Evolutionary conservation across 2,888 invertebrate species (phyloP).

Genomic region (Drosophila sordidula): DNA sequence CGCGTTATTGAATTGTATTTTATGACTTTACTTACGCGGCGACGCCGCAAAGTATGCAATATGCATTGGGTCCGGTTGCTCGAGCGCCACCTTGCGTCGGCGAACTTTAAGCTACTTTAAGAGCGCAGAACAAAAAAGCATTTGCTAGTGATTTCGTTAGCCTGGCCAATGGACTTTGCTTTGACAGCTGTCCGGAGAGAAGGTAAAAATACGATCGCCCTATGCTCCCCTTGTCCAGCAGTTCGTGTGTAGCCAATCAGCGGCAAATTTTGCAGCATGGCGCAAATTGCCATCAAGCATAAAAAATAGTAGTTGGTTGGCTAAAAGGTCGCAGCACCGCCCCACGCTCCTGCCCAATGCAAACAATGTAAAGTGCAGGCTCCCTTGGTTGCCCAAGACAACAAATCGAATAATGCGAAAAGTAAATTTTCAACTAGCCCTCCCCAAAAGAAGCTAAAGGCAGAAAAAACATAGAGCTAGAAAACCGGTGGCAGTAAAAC

Average conservation of each 20-base stretch:
- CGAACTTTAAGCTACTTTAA: slow-evolving; percentile 66
- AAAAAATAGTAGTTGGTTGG: slow-evolving; percentile 70
- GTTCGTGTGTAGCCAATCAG: slow-evolving; percentile 72
- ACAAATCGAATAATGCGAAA: slow-evolving; percentile 80
- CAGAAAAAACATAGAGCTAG: slow-evolving; percentile 2
- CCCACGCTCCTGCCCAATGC: slow-evolving; percentile 42
- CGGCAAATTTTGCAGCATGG: slow-evolving; percentile 78
- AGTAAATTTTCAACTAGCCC: slow-evolving; percentile 76
- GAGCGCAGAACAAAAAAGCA: slow-evolving; percentile 20
- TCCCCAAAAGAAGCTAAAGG: slow-evolving; percentile 20
- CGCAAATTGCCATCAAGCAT: slow-evolving; percentile 79
- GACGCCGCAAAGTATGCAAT: slow-evolving; percentile 63
- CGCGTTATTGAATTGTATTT: slow-evolving; percentile 80
- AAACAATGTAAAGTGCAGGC: slow-evolving; percentile 72
- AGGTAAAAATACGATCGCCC: slow-evolving; percentile 27
- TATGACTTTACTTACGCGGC: slow-evolving; percentile 68
- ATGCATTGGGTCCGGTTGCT: slow-evolving; percentile 38
- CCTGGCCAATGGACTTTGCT: slow-evolving; percentile 50
- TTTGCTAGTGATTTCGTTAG: slow-evolving; percentile 33
- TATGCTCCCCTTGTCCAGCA: slow-evolving; percentile 18
- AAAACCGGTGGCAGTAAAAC: slow-evolving; percentile 59
- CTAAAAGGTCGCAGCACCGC: slow-evolving; percentile 59
- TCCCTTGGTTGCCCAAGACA: slow-evolving; percentile 73
- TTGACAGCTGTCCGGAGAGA: slow-evolving; percentile 66
- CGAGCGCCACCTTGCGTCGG: slow-evolving; percentile 2